Percentiles rank a stretch among this genome's conserved stretches.
phyloP scores from a whole-genome alignment of 2,113 vertebrate species.

The Myiozetetes cayanensis region DNA sequence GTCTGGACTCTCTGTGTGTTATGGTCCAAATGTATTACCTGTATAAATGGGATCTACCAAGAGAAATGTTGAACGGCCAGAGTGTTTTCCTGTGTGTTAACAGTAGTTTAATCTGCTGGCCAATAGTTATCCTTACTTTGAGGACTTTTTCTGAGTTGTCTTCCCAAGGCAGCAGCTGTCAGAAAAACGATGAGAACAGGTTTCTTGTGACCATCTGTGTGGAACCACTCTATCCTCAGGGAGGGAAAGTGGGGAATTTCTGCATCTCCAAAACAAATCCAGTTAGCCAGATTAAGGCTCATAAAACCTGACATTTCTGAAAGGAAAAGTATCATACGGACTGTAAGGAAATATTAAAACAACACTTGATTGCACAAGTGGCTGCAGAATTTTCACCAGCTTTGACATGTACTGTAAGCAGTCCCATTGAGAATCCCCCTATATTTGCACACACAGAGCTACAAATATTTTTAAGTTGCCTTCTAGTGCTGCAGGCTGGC shows the following conservation, averaged over 20 bases:
- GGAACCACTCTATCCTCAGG: conserved; percentile 26
- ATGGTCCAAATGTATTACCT: not conserved
- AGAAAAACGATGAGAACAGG: conserved; percentile 17
- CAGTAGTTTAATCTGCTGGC: not conserved
- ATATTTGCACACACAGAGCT: not conserved
- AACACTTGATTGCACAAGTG: not conserved
- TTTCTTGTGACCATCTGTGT: conserved; percentile 55
- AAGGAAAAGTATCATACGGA: not conserved
- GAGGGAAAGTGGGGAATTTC: not conserved
- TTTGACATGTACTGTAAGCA: not conserved
- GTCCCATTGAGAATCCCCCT: not conserved
- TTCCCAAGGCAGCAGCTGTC: conserved; percentile 52
- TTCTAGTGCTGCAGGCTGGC: not conserved
- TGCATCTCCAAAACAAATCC: not conserved
- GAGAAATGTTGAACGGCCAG: not conserved
- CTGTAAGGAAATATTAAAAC: not conserved
- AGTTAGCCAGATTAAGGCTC: not conserved
- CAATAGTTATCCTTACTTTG: not conserved
- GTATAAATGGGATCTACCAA: not conserved
- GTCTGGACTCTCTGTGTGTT: not conserved
- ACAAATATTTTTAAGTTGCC: not conserved
- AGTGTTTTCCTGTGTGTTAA: not conserved
- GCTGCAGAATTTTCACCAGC: not conserved
- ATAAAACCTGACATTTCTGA: not conserved
- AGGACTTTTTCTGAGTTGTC: conserved; percentile 10